A percentile compares a stretch with the other conserved stretches of the same genome.
These are phyloP conservation scores for Danionella dracula DNA, from an alignment of 2,797 vertebrate species.

Conservation along the genomic window DNA sequence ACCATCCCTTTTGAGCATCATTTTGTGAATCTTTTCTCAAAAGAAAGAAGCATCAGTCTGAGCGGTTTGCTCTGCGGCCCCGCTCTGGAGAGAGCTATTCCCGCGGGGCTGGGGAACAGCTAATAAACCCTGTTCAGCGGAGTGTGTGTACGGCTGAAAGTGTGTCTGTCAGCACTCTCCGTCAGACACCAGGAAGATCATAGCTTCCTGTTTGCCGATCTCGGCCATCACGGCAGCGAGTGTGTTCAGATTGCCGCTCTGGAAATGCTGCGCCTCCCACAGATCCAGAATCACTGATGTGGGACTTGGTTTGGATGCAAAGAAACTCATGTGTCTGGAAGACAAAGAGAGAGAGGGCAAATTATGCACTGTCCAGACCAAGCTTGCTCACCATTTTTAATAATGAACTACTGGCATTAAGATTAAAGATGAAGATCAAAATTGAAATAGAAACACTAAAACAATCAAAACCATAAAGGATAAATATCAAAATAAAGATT, in stretches of 20 bases:
- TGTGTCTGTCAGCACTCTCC: constrained; percentile 84
- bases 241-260: constrained; percentile 96
- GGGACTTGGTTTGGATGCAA: constrained; percentile 92
- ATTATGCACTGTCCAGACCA: too few relatives aligned
- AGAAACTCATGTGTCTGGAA: constrained; percentile 93
- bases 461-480: too few relatives aligned
- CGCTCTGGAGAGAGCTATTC: not conserved
- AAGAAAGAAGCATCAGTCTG: too few relatives aligned
- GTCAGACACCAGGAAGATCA: constrained; percentile 93
- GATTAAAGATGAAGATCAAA: too few relatives aligned
- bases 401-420: too few relatives aligned
- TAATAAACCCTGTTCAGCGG: not conserved
- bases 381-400: too few relatives aligned
- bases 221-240: constrained; percentile 92
- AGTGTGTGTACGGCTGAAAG: constrained; percentile 27
- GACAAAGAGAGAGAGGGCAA: not conserved
- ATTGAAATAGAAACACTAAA: too few relatives aligned
- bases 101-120: too few relatives aligned
- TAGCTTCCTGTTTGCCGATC: constrained; percentile 92
- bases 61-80: too few relatives aligned
- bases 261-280: constrained; percentile 96
- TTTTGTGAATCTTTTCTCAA: too few relatives aligned
- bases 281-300: constrained; percentile 97
- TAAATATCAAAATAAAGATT: too few relatives aligned
- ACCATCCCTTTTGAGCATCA: too few relatives aligned